These are phyloP conservation scores for Drosophila dunni DNA, from an alignment of 1,140 invertebrate species.

Conservation along the genomic window DNA sequence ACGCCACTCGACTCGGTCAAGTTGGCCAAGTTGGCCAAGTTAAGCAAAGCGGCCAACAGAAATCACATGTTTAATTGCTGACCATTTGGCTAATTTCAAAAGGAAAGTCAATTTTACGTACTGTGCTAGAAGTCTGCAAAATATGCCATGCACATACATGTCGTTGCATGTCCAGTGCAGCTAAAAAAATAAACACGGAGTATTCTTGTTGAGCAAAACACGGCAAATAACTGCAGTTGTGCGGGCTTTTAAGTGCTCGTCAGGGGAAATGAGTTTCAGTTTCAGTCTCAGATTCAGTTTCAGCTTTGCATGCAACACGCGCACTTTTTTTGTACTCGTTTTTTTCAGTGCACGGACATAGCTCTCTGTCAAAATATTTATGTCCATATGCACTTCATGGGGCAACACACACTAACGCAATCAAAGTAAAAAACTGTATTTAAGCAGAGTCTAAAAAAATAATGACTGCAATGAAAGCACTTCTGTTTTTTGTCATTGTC, in stretches of 20 bases:
- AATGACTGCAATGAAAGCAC: conserved; percentile 6
- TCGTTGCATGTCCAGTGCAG: conserved; percentile 49
- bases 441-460: conserved; percentile 11
- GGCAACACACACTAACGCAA: conserved; percentile 8
- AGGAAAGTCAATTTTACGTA: conserved; percentile 51
- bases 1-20: conserved; percentile 8
- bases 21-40: not conserved
- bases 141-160: conserved; percentile 9
- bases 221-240: conserved; percentile 72
- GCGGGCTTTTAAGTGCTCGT: conserved; percentile 68
- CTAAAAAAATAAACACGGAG: conserved; percentile 19
- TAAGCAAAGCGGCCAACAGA: conserved; percentile 11
- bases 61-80: conserved; percentile 59
- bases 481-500: conserved; percentile 18
- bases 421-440: conserved; percentile 20
- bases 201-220: conserved; percentile 50
- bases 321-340: conserved; percentile 1
- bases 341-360: not conserved
- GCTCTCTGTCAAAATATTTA: conserved; percentile 22
- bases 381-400: conserved; percentile 13
- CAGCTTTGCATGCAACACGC: conserved; percentile 72
- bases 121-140: conserved; percentile 12
- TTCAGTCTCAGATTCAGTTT: conserved; percentile 36
- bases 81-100: conserved; percentile 63
- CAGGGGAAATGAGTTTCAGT: conserved; percentile 55